Evolutionary conservation across 2,888 invertebrate genomes (phyloP).

Genomic region (Liopterus haemorrhoidalis): DNA sequence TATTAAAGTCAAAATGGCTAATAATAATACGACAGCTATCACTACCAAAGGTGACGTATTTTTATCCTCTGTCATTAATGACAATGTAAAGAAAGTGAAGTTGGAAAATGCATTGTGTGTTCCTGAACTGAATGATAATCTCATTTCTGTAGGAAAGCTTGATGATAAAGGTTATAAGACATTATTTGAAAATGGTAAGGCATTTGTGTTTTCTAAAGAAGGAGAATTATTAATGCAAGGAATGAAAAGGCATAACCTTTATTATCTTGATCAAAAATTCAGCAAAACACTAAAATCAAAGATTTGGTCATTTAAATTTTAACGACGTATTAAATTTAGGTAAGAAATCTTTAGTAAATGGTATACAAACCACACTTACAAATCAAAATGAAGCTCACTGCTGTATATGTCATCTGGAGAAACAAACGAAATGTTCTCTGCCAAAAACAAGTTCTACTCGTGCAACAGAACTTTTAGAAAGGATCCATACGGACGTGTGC

Average conservation of each 20-base stretch:
- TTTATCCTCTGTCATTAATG: slow-evolving; percentile 1
- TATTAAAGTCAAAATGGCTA: not conserved
- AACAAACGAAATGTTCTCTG: not conserved
- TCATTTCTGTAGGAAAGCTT: slow-evolving; percentile 4
- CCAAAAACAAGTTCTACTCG: not conserved
- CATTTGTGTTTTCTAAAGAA: not conserved
- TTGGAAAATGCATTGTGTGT: slow-evolving; percentile 10
- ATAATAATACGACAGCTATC: not conserved
- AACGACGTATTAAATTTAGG: not conserved
- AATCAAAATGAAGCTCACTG: slow-evolving; percentile 6
- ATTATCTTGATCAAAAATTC: not conserved
- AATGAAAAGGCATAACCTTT: slow-evolving; percentile 1
- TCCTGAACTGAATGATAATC: slow-evolving; percentile 8
- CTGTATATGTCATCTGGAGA: not conserved
- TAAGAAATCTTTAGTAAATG: slow-evolving; percentile 4
- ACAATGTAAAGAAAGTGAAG: not conserved
- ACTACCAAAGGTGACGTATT: not conserved
- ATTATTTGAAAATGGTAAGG: slow-evolving; percentile 6
- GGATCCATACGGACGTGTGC: too few relatives aligned
- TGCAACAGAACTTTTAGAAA: not conserved
- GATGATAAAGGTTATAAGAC: slow-evolving; percentile 2
- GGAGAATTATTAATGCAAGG: not conserved
- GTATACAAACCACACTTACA: too few relatives aligned
- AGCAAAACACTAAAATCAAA: not conserved
- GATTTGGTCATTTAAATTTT: slow-evolving; percentile 6